Percentiles rank a stretch among this genome's conserved stretches.
Conservation (phyloP, 2,113 vertebrate genomes). For the Actinemys pallida region DNA sequence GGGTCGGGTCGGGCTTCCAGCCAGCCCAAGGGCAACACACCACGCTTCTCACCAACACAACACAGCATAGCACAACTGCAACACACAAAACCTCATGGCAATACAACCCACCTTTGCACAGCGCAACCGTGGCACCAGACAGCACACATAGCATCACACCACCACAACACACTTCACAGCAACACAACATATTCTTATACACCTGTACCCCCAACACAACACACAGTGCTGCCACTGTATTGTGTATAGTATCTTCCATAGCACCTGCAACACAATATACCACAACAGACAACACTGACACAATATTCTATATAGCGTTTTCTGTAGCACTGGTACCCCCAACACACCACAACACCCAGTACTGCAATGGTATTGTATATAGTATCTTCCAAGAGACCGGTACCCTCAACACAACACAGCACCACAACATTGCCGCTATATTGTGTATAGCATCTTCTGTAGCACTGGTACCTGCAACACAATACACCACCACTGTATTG, state of each 20-base stretch:
- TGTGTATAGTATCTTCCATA: background rate
- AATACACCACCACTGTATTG: too few relatives aligned
- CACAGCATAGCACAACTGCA: background rate
- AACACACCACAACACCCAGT: too few relatives aligned
- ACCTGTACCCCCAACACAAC: background rate
- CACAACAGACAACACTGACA: background rate
- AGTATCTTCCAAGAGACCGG: too few relatives aligned
- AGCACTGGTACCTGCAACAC: too few relatives aligned
- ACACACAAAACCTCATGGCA: background rate
- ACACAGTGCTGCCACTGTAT: background rate
- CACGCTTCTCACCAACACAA: too few relatives aligned
- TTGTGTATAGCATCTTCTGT: too few relatives aligned
- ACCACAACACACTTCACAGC: too few relatives aligned
- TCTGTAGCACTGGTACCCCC: background rate
- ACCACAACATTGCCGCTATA: too few relatives aligned
- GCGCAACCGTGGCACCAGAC: background rate
- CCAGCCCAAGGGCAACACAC: background rate
- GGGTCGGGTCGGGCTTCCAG: background rate
- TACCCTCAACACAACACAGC: too few relatives aligned
- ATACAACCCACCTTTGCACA: too few relatives aligned
- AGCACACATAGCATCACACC: background rate
- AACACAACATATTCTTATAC: background rate
- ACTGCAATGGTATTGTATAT: too few relatives aligned
- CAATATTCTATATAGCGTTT: background rate
- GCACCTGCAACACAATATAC: background rate